Base-by-base conservation (phyloP, 2,797 vertebrate genomes). In the Prunella strophiata region DNA sequence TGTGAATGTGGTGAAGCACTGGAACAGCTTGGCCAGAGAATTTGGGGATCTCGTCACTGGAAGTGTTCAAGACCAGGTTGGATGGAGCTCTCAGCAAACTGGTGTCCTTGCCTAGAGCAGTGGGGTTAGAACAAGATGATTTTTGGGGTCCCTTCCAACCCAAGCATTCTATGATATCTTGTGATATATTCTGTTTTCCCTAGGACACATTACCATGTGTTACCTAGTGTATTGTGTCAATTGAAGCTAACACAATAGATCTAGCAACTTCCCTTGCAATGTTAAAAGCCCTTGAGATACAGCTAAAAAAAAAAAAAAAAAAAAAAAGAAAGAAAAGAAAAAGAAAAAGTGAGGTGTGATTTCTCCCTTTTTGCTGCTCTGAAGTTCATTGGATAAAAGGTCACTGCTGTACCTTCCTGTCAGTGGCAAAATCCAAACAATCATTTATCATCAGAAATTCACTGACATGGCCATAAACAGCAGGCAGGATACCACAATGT, bases 131-230 rank as follows among this genome's bases (percentile, higher is more conserved):
- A 34, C 13, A 34, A 30, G 8, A 30, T 13, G 25, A 26, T 13
- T 23, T 73, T 59, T 22, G 19, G 8, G 7, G 9, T 73, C 20
- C 5, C 8, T 34, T 88, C 7, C 38, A 52, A n/a, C 4, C 14
- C 29, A 80, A 25, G 5, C 1, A 32, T 36, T 42, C 43, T 16
- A 1, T 11, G 7, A 16, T 38, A 25, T 20, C 16, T 54, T 27
- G 7, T 52, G 15, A 19, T 23, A 23, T 5, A 40, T 66, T 83
- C 34, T 61, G 5, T 15, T 86, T 58, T 86, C 15, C 1, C 2
- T n/a, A 38, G 11, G 11, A 5, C 52, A 20, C 10, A 61, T 17
- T n/a, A 83, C n/a, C 2, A 30, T 1, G 0, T 12, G 8, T 48
- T 61, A 72, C 7, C 7, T 26, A 27, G 13, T 2, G 4, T 30